phyloP scores from a whole-genome alignment of 2,113 vertebrate species.

The Laticauda laticaudata region DNA sequence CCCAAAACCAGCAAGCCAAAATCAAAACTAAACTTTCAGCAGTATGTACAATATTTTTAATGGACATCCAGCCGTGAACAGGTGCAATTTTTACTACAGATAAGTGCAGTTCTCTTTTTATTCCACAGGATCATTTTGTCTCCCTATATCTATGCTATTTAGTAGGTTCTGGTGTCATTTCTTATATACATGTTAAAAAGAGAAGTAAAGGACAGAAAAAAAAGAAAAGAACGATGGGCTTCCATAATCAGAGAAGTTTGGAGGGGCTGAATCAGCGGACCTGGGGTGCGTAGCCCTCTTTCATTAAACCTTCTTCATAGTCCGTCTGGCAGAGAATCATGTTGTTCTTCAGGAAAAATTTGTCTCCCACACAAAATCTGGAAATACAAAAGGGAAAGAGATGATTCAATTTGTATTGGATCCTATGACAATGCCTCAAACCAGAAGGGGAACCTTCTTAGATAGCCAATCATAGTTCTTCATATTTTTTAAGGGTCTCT shows the following conservation, averaged over 20 bases:
- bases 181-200: constrained; percentile 77
- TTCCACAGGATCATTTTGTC: constrained; percentile 68
- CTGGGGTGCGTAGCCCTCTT: constrained; percentile 95
- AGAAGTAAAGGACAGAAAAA: constrained; percentile 71
- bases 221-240: constrained; percentile 82
- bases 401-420: constrained; percentile 23
- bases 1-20: constrained; percentile 81
- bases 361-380: constrained; percentile 99
- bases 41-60: constrained; percentile 80
- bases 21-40: constrained; percentile 64
- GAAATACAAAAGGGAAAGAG: constrained; percentile 48
- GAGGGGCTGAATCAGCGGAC: constrained; percentile 83
- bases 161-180: constrained; percentile 78
- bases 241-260: constrained; percentile 68
- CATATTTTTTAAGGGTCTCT: not conserved
- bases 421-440: rapidly evolving
- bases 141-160: constrained; percentile 88
- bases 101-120: constrained; percentile 74
- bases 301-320: constrained; percentile 98
- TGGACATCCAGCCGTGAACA: constrained; percentile 79
- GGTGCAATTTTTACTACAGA: constrained; percentile 78
- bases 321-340: constrained; percentile 99
- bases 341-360: constrained; percentile 99
- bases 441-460: not conserved
- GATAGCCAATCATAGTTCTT: not conserved